Percentiles rank a stretch among this genome's conserved stretches.
Conservation (phyloP, 2,888 invertebrate genomes). For the Bursaphelenchus okinawaensis region DNA sequence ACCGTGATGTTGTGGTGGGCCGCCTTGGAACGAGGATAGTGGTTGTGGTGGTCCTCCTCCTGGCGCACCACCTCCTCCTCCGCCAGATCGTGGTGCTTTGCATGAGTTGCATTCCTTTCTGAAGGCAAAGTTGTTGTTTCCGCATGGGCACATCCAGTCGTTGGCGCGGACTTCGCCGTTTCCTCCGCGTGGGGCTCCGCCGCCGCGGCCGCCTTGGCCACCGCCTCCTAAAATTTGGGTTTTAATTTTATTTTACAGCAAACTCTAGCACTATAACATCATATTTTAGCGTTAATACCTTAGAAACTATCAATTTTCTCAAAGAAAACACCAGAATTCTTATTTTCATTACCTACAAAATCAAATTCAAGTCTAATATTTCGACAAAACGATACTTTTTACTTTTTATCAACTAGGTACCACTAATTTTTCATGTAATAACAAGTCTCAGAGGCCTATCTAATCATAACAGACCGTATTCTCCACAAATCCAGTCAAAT, state of each 20-base stretch:
- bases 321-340: no score
- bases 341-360: no score
- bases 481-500: no score
- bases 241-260: neutral
- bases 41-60: neutral
- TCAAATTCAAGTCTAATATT: no score
- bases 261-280: no score
- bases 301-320: no score
- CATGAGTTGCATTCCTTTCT: slow-evolving; percentile 39
- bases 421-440: no score
- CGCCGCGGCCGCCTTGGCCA: neutral
- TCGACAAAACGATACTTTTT: no score
- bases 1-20: slow-evolving; percentile 1
- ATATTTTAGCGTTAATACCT: no score
- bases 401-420: no score
- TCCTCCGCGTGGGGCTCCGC: slow-evolving; percentile 15
- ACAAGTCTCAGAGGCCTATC: no score
- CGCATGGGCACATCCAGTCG: slow-evolving; percentile 52
- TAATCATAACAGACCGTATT: no score
- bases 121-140: slow-evolving; percentile 54
- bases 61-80: slow-evolving; percentile 20
- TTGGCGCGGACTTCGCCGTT: slow-evolving; percentile 38
- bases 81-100: slow-evolving; percentile 19
- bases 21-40: neutral
- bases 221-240: neutral